Percentiles rank a stretch among this genome's conserved stretches.
Conservation (phyloP, 1,140 invertebrate genomes). For the Apis florea region DNA sequence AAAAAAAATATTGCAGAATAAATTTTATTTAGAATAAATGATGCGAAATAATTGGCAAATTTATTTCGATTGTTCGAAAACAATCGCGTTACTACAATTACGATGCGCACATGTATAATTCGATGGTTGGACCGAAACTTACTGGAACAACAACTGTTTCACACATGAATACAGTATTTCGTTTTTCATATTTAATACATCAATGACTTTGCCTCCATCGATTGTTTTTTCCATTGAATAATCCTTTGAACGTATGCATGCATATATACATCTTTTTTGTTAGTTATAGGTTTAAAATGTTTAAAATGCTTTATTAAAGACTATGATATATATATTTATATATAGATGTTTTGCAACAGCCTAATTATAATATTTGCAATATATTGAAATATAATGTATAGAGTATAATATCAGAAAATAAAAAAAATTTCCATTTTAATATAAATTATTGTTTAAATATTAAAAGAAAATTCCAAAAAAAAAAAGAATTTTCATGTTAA, state of each 20-base stretch:
- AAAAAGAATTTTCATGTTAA: too few species aligned
- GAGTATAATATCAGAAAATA: too few species aligned
- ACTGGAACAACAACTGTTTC: background rate
- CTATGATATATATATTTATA: too few species aligned
- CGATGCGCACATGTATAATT: background rate
- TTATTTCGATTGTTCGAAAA: too few species aligned
- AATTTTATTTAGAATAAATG: too few species aligned
- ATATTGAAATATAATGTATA: too few species aligned
- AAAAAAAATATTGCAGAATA: too few species aligned
- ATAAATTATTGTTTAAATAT: too few species aligned
- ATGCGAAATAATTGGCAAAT: background rate
- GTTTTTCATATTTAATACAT: background rate
- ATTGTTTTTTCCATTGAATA: background rate
- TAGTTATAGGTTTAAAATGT: background rate
- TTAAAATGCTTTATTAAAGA: conserved; percentile 3
- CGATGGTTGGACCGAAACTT: background rate
- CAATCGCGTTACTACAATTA: background rate
- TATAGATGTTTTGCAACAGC: too few species aligned
- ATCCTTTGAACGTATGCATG: background rate
- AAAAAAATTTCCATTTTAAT: too few species aligned
- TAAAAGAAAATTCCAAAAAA: too few species aligned
- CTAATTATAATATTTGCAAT: too few species aligned
- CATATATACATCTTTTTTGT: background rate
- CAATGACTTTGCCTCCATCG: background rate
- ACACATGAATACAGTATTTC: background rate